Base-by-base conservation (phyloP, 2,113 vertebrate species). In the Oophaga pumilio region DNA sequence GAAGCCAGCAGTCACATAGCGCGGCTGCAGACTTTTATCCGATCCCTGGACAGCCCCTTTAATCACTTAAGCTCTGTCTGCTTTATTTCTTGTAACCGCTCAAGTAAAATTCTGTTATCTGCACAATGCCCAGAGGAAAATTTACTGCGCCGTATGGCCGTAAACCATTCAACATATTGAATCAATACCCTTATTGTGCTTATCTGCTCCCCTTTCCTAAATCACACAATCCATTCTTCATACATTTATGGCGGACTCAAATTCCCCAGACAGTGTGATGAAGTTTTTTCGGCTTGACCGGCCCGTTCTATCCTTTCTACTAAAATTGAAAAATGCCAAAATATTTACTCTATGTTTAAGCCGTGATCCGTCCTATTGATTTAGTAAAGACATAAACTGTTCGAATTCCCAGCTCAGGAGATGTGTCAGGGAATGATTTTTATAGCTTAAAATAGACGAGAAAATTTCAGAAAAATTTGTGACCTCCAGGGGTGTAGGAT, bases 111-210 rank as follows among this genome's bases (percentile, higher is more conserved):
- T 82, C 59, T 13, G 17, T n/a, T 82, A 64, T 62, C 79, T 82
- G 20, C 33, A 11, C 78, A 22, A 59, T 59, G 53, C 56, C 59
- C 24, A n/a, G n/a, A 59, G 56, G 28, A 49, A 49, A 64, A 64
- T 22, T 20, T 82, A 49, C 28, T 2, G 28, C 20, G 26, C 59
- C 2, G 59, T 49, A 50, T 26, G 57, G 33, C 79, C n/a, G 33
- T 18, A 62, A 82, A 49, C 59, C 20, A 20, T 50, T 13, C 57
- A 82, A 43, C 26, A 64, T 82, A 43, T 43, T 62, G 79, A 82
- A 82, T 62, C 57, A 82, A 82, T 62, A 82, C 15, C 33, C 79
- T 22, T 28, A 64, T 64, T 82, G 59, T 64, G 59, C 78, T 82
- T 82, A 64, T 82, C 79, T 49, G 28, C 33, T 64, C 9, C 33